phyloP scores from a whole-genome alignment of 2,113 vertebrate genomes.

The Synodontis membranacea region DNA sequence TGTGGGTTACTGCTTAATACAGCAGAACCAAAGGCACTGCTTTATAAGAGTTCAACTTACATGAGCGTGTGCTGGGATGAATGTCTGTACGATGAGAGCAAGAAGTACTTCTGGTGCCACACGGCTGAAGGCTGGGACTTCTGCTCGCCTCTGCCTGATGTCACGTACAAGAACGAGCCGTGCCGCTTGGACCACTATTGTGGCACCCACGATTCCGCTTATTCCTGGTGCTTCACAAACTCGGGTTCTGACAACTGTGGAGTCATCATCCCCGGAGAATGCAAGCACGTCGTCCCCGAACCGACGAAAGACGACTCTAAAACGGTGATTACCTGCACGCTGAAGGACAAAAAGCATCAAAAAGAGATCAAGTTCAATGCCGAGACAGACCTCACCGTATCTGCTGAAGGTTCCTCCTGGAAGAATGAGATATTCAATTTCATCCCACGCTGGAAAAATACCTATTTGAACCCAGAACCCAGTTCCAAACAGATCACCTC shows the following conservation, averaged over 20 bases:
- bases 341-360: background rate
- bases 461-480: background rate
- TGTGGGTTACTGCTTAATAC: background rate
- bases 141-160: slow-evolving; percentile 16
- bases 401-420: background rate
- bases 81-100: background rate
- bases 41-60: background rate
- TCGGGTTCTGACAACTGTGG: slow-evolving; percentile 8
- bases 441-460: slow-evolving; percentile 1
- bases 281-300: background rate
- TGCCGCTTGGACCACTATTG: slow-evolving; percentile 22
- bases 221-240: slow-evolving; percentile 30
- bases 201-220: background rate
- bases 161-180: slow-evolving; percentile 10
- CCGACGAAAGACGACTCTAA: background rate
- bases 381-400: background rate
- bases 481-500: background rate
- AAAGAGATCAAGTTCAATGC: background rate
- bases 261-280: background rate
- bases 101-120: background rate
- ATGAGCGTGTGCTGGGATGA: background rate
- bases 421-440: slow-evolving; percentile 8
- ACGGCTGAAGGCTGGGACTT: slow-evolving; percentile 2
- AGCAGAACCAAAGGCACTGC: background rate
- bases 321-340: background rate